Percentiles rank a stretch among this genome's conserved stretches.
Evolutionary conservation across 92 coral and sea anemone species (phyloP).

Genomic region (Paramuricea clavata): DNA sequence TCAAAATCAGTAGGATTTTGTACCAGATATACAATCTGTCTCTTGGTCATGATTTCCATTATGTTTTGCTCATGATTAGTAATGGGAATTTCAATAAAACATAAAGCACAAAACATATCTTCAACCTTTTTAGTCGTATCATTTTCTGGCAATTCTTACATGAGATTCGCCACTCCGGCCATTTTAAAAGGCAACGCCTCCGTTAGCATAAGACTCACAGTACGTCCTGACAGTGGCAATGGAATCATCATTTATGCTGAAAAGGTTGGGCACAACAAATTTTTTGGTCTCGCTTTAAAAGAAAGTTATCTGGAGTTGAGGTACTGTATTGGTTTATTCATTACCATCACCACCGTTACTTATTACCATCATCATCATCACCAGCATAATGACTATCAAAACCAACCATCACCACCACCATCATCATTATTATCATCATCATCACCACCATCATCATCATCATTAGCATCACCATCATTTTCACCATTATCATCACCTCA

Average conservation of each 20-base stretch:
- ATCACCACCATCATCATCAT: too few relatives aligned
- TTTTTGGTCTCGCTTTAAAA: conserved; percentile 1
- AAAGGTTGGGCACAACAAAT: background rate
- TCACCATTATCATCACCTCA: too few relatives aligned
- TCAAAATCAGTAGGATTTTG: too few relatives aligned
- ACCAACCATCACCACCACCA: background rate
- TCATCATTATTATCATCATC: background rate
- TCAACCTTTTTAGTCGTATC: background rate
- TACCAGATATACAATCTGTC: too few relatives aligned
- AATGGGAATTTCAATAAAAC: too few relatives aligned
- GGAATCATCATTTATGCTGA: conserved; percentile 16
- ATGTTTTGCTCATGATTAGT: too few relatives aligned
- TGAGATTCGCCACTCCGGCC: conserved; percentile 2
- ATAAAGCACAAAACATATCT: too few relatives aligned
- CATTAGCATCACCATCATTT: too few relatives aligned
- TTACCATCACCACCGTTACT: background rate
- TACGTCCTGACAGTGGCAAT: background rate
- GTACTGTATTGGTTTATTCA: background rate
- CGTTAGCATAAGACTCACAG: background rate
- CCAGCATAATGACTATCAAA: background rate
- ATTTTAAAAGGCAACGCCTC: background rate
- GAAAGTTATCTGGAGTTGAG: background rate
- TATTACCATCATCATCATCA: background rate
- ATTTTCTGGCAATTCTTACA: conserved; percentile 14
- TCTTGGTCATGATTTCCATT: too few relatives aligned